A percentile compares a stretch with the other conserved stretches of the same genome.
These are phyloP conservation scores for Dynastes hyllus DNA, from an alignment of 2,888 invertebrate genomes.

Conservation along the genomic window DNA sequence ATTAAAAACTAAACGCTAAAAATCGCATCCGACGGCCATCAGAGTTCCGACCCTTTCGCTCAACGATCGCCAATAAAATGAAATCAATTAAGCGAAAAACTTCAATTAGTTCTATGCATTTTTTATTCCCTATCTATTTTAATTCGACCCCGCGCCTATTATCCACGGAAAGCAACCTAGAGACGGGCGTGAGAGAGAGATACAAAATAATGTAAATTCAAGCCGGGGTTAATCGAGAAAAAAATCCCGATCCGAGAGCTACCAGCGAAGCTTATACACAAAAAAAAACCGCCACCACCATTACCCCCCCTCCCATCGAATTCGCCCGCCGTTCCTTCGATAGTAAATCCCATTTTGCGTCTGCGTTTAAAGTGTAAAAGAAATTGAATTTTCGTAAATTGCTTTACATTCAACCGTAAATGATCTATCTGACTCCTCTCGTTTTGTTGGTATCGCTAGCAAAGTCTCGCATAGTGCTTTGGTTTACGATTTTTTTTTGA, in stretches of 20 bases:
- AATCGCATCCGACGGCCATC: not conserved
- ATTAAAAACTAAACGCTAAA: constrained; percentile 13
- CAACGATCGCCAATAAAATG: constrained; percentile 4
- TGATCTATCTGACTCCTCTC: constrained; percentile 61
- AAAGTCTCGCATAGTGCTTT: not conserved
- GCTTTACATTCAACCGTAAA: constrained; percentile 62
- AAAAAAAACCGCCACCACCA: constrained; percentile 22
- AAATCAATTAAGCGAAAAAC: constrained; percentile 43
- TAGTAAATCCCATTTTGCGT: constrained; percentile 29
- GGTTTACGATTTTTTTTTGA: constrained; percentile 14
- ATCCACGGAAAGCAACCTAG: not conserved
- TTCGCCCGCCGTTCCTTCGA: not conserved
- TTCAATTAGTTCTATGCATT: constrained; percentile 33
- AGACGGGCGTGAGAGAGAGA: not conserved
- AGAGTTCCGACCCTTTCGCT: not conserved
- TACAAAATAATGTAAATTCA: constrained; percentile 30
- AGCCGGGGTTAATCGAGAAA: constrained; percentile 38
- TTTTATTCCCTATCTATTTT: constrained; percentile 28
- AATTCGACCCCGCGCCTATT: constrained; percentile 1
- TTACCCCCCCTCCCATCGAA: not conserved
- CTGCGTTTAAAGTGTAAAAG: constrained; percentile 60
- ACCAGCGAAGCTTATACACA: not conserved
- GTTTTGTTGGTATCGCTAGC: not conserved
- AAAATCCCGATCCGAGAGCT: constrained; percentile 2
- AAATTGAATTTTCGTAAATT: constrained; percentile 64